Percentiles rank a stretch among this genome's conserved stretches.
Conservation (phyloP, 2,888 invertebrate species). For the Mactromeris polynyma region DNA sequence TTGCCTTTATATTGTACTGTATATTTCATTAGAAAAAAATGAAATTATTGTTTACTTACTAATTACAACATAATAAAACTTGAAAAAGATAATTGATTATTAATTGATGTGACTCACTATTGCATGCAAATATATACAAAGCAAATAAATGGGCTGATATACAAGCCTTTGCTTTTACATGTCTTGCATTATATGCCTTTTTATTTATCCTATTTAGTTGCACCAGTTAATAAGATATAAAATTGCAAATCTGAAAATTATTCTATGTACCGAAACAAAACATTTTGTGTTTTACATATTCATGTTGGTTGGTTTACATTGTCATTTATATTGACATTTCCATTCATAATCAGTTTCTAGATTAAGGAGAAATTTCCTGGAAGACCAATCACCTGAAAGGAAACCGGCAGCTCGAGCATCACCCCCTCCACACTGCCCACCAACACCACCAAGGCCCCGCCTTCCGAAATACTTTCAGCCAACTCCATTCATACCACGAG, state of each 20-base stretch:
- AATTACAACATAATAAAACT: not conserved
- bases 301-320: not conserved
- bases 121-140: not conserved
- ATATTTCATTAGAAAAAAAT: not conserved
- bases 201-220: slow-evolving; percentile 24
- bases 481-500: slow-evolving; percentile 58
- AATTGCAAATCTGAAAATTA: slow-evolving; percentile 45
- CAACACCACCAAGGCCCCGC: slow-evolving; percentile 67
- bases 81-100: not conserved
- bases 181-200: slow-evolving; percentile 1
- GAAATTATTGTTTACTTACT: not conserved
- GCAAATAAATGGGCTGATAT: not conserved
- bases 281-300: not conserved
- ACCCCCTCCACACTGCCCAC: slow-evolving; percentile 64
- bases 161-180: not conserved
- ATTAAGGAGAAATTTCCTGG: slow-evolving; percentile 36
- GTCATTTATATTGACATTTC: slow-evolving; percentile 1
- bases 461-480: slow-evolving; percentile 67
- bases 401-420: slow-evolving; percentile 36
- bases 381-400: slow-evolving; percentile 41
- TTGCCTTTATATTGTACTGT: too few relatives aligned
- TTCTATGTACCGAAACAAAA: not conserved
- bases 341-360: slow-evolving; percentile 55
- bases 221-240: slow-evolving; percentile 7
- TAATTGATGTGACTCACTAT: not conserved